Evolutionary conservation across 2,888 invertebrate species (phyloP).

Genomic region (Pantelozetes paolii): DNA sequence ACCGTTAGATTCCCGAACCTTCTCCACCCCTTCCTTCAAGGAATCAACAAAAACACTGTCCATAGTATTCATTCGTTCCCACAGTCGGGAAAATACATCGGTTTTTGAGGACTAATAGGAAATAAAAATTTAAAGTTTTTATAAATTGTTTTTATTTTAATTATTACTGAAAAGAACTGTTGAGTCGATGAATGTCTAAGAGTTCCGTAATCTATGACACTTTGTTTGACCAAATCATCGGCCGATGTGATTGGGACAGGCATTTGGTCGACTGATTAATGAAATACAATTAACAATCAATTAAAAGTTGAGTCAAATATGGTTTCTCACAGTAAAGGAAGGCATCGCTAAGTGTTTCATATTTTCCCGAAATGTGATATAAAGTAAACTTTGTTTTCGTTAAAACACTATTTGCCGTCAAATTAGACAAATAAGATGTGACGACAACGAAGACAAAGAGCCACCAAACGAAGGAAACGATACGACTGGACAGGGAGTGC

Average conservation of each 20-base stretch:
- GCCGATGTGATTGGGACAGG: neutral
- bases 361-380: conserved; percentile 50
- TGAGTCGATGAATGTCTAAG: conserved; percentile 55
- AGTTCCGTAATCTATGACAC: conserved; percentile 51
- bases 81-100: conserved; percentile 57
- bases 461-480: conserved; percentile 57
- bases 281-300: neutral
- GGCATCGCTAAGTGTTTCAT: neutral
- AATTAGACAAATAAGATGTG: conserved; percentile 57
- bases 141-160: neutral
- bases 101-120: conserved; percentile 54
- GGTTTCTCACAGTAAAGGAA: conserved; percentile 29
- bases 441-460: conserved; percentile 58
- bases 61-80: conserved; percentile 57
- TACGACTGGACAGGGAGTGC: conserved; percentile 55
- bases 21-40: conserved; percentile 54
- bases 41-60: conserved; percentile 54
- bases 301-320: too few species aligned
- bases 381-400: conserved; percentile 56
- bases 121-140: too few species aligned
- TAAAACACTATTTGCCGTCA: conserved; percentile 58
- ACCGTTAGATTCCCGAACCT: conserved; percentile 50
- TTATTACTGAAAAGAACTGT: conserved; percentile 55
- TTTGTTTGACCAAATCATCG: conserved; percentile 52
- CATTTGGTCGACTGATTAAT: conserved; percentile 1